A percentile compares a stretch with the other conserved stretches of the same genome.
phyloP scores from a whole-genome alignment of 2,113 vertebrate species.

The Coturnix japonica region DNA sequence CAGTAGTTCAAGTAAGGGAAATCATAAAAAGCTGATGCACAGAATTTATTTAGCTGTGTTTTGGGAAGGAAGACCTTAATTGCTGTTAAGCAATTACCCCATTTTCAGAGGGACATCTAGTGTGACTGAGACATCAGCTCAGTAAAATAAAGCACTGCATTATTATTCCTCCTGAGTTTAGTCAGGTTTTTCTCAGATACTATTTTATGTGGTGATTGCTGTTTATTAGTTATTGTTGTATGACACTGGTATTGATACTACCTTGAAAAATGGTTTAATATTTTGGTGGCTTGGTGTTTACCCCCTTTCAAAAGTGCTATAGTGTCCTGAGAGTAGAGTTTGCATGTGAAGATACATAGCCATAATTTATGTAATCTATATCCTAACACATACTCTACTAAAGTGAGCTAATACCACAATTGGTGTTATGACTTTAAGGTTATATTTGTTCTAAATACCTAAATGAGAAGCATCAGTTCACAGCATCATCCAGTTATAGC shows the following conservation, averaged over 20 bases:
- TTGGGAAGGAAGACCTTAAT: too few relatives aligned
- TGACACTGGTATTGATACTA: neutral
- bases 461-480: neutral
- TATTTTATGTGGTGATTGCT: neutral
- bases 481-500: neutral
- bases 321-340: neutral
- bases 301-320: neutral
- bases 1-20: neutral
- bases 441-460: neutral
- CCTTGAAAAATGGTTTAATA: neutral
- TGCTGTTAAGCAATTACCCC: neutral
- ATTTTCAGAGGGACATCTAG: neutral
- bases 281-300: neutral
- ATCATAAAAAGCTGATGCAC: neutral
- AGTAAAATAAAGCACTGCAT: neutral
- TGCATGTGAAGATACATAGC: neutral
- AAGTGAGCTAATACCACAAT: neutral
- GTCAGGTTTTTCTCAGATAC: neutral
- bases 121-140: neutral
- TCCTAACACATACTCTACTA: neutral
- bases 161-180: neutral
- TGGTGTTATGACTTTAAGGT: neutral
- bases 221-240: neutral
- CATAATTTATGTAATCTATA: too few relatives aligned
- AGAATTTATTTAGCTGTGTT: too few relatives aligned